These are phyloP conservation scores for Struthidea cinerea DNA, from an alignment of 2,113 vertebrate species.

Conservation along the genomic window DNA sequence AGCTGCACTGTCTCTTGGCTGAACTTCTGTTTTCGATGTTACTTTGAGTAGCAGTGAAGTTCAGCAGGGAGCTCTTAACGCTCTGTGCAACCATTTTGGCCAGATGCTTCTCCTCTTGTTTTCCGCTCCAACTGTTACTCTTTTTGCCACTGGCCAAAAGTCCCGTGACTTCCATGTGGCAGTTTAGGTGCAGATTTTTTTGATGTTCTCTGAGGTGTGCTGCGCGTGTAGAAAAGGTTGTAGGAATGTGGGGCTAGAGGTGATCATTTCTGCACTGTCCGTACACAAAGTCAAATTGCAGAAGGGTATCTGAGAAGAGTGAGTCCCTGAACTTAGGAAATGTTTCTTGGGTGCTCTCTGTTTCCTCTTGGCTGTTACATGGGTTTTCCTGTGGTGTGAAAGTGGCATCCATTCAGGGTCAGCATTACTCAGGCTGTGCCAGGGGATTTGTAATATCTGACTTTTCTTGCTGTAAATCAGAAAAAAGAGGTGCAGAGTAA, in stretches of 20 bases:
- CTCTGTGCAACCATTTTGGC: background rate
- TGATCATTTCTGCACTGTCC: background rate
- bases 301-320: background rate
- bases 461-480: background rate
- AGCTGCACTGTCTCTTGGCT: background rate
- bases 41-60: background rate
- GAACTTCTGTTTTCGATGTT: background rate
- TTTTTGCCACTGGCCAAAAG: background rate
- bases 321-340: background rate
- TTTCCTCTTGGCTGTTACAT: background rate
- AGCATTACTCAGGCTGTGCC: background rate
- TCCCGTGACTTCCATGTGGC: background rate
- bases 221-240: background rate
- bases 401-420: background rate
- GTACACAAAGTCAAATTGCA: background rate
- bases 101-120: background rate
- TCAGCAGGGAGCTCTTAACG: background rate
- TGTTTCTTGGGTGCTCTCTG: background rate
- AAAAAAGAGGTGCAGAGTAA: background rate
- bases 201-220: background rate
- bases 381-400: background rate
- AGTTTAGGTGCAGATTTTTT: background rate
- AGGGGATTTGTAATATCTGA: background rate
- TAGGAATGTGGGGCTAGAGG: background rate
- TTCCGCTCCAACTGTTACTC: background rate